These are phyloP conservation scores for Exephanes ischioxanthus DNA, from an alignment of 2,888 invertebrate species.

Conservation along the genomic window DNA sequence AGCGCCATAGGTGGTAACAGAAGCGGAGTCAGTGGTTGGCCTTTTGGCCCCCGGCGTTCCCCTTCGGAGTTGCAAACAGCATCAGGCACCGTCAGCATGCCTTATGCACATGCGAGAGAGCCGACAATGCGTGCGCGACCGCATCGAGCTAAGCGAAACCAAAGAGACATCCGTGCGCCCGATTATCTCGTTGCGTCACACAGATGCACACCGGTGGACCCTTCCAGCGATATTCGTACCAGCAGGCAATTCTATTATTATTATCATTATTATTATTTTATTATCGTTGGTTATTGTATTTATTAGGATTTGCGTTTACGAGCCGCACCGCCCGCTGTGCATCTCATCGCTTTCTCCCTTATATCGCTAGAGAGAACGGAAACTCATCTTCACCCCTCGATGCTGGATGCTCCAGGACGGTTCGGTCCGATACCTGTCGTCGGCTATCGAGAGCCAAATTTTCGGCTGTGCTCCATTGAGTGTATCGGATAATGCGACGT, in stretches of 20 bases:
- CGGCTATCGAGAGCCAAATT: slow-evolving; percentile 57
- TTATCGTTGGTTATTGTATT: slow-evolving; percentile 63
- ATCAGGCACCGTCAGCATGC: slow-evolving; percentile 6
- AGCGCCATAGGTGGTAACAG: slow-evolving; percentile 74
- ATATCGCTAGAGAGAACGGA: slow-evolving; percentile 4
- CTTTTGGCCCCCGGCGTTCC: slow-evolving; percentile 54
- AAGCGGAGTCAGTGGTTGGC: slow-evolving; percentile 60
- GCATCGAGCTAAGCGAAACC: slow-evolving; percentile 65
- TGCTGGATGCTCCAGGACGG: slow-evolving; percentile 53
- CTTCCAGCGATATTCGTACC: slow-evolving; percentile 34
- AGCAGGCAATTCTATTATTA: slow-evolving; percentile 55
- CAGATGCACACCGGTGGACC: slow-evolving; percentile 63
- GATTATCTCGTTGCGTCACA: slow-evolving; percentile 67
- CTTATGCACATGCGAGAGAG: slow-evolving; percentile 1
- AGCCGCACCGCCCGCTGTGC: slow-evolving; percentile 61
- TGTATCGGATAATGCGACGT: slow-evolving; percentile 20
- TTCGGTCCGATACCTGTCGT: slow-evolving; percentile 65
- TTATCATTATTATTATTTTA: slow-evolving; percentile 61
- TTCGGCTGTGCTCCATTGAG: slow-evolving; percentile 45
- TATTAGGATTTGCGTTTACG: slow-evolving; percentile 64
- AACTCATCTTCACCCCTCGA: slow-evolving; percentile 47
- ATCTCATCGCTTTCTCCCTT: slow-evolving; percentile 33
- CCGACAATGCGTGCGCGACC: slow-evolving; percentile 66
- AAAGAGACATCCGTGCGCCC: slow-evolving; percentile 54
- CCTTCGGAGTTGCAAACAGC: slow-evolving; percentile 27